These are phyloP conservation scores for Cheilinus undulatus DNA, from an alignment of 2,113 vertebrate genomes.

Conservation along the genomic window DNA sequence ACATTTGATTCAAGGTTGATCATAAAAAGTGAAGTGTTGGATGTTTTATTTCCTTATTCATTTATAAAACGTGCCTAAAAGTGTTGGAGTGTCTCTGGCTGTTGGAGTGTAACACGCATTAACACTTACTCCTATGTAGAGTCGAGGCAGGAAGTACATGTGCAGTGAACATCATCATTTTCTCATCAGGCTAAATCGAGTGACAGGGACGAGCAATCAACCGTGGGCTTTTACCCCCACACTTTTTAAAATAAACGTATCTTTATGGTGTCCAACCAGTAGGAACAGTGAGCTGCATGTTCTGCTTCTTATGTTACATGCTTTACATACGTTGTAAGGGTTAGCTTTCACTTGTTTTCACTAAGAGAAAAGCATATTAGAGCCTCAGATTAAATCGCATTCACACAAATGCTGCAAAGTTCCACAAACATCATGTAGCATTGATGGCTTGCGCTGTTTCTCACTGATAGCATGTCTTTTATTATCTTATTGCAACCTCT, in stretches of 20 bases:
- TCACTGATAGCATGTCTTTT: no score
- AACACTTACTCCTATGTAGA: constrained; percentile 42
- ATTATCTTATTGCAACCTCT: neutral
- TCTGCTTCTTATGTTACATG: constrained; percentile 36
- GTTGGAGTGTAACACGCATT: constrained; percentile 32
- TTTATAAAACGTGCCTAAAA: neutral
- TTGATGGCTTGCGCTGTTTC: no score
- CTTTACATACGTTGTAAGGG: constrained; percentile 31
- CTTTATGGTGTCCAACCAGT: constrained; percentile 45
- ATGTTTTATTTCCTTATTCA: neutral
- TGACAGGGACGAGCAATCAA: constrained; percentile 74
- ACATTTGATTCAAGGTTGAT: neutral
- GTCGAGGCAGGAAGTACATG: constrained; percentile 71
- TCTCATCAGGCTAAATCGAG: constrained; percentile 74
- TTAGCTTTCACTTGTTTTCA: neutral
- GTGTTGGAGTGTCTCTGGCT: constrained; percentile 8
- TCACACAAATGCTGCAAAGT: no score
- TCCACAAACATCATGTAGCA: no score
- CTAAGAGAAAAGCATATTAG: neutral
- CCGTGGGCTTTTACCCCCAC: constrained; percentile 58
- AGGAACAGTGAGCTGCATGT: constrained; percentile 54
- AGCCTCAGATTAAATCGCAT: no score
- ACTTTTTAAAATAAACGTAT: constrained; percentile 30
- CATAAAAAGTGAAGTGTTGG: constrained; percentile 1
- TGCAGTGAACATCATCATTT: constrained; percentile 64